These are phyloP conservation scores for Thamnaconus septentrionalis DNA, from an alignment of 2,113 vertebrate genomes.

Conservation along the genomic window DNA sequence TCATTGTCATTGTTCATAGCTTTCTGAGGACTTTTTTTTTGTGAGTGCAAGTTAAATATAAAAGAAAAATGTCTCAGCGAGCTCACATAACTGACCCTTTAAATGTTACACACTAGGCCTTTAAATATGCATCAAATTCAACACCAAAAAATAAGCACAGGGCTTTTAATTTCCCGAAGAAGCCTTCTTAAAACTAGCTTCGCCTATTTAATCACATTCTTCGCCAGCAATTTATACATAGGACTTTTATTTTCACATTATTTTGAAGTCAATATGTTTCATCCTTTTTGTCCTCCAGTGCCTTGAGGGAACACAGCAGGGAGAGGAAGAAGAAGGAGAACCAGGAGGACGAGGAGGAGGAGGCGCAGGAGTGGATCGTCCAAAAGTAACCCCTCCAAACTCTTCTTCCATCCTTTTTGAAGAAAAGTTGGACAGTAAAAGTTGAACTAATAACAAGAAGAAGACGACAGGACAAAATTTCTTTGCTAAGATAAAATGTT, in stretches of 20 bases:
- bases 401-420: conserved; percentile 2
- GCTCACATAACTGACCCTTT: too few relatives aligned
- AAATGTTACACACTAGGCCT: too few relatives aligned
- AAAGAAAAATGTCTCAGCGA: too few relatives aligned
- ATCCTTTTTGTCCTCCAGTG: conserved; percentile 39
- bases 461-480: conserved; percentile 13
- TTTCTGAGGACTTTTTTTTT: too few relatives aligned
- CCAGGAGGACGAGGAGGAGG: conserved; percentile 6
- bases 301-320: conserved; percentile 47
- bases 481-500: conserved; percentile 19
- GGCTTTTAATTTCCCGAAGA: too few relatives aligned
- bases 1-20: too few relatives aligned
- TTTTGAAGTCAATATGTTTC: conserved; percentile 43
- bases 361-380: conserved; percentile 14
- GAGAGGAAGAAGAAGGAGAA: conserved; percentile 29
- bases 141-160: too few relatives aligned
- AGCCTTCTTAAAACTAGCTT: too few relatives aligned
- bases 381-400: conserved; percentile 25
- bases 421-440: not conserved
- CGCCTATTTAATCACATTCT: conserved; percentile 3
- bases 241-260: conserved; percentile 19
- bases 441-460: too few relatives aligned
- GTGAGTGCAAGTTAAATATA: too few relatives aligned
- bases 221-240: conserved; percentile 33
- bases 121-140: too few relatives aligned